phyloP scores from a whole-genome alignment of 30 jellyfish, hydroid and myxozoan genomes.

The Turritopsis dohrnii region DNA sequence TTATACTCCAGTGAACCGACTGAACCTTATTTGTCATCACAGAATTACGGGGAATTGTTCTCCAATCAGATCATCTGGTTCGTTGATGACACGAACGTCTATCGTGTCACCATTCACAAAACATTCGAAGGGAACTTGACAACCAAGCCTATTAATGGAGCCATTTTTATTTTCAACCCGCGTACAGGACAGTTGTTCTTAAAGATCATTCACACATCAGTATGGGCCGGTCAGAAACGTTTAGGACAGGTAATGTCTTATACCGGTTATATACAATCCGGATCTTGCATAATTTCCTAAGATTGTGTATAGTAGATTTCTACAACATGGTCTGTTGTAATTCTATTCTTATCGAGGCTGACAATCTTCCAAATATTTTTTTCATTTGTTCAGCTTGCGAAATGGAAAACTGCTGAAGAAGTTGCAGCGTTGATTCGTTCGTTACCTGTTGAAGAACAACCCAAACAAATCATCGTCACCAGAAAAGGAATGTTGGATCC shows the following conservation, averaged over 20 bases:
- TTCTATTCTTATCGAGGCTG: too few species aligned
- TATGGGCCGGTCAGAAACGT: conserved; percentile 99
- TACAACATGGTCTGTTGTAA: too few species aligned
- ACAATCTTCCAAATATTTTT: not conserved
- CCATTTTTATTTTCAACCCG: conserved; percentile 97
- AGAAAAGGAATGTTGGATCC: conserved; percentile 99
- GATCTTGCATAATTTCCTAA: too few species aligned
- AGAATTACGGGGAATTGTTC: conserved; percentile 97
- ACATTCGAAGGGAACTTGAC: conserved; percentile 75
- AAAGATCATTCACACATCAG: conserved; percentile 98
- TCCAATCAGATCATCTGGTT: conserved; percentile 99
- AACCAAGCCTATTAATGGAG: conserved; percentile 99
- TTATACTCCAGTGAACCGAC: conserved; percentile 99
- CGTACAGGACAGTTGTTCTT: conserved; percentile 98
- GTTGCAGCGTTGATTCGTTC: conserved; percentile 99
- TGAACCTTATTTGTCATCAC: conserved; percentile 97
- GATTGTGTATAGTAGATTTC: too few species aligned
- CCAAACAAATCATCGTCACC: conserved; percentile 98
- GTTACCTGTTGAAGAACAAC: conserved; percentile 99
- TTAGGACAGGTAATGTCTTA: conserved; percentile 97
- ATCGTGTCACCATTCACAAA: conserved; percentile 99
- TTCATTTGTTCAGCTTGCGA: conserved; percentile 68
- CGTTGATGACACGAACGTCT: conserved; percentile 99
- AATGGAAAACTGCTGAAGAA: conserved; percentile 99
- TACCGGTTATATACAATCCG: too few species aligned